Conservation (phyloP, 2,888 invertebrate genomes). For the Ochropacha duplaris region DNA sequence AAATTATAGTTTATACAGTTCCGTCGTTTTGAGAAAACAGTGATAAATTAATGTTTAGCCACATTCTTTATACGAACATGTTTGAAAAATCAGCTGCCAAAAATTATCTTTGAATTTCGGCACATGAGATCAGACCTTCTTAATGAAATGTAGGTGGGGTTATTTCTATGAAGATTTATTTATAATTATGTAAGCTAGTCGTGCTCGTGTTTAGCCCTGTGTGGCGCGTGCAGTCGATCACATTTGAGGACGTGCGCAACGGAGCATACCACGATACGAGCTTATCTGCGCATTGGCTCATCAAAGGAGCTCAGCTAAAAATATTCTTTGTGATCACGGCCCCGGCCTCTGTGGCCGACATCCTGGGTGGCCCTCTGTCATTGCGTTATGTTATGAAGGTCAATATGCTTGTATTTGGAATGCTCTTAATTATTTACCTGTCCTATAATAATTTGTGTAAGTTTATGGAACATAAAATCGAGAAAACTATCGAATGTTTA, state of each 20-base stretch:
- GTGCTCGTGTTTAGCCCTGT: conserved; percentile 17
- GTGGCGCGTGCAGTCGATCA: conserved; percentile 24
- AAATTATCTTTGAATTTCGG: not conserved
- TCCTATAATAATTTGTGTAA: too few species aligned
- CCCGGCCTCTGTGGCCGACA: conserved; percentile 24
- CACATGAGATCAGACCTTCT: not conserved
- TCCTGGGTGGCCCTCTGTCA: conserved; percentile 42
- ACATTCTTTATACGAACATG: not conserved
- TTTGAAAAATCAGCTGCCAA: not conserved
- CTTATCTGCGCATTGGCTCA: conserved; percentile 61
- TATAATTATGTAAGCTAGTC: conserved; percentile 15
- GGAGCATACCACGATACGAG: conserved; percentile 52
- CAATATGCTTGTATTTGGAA: conserved; percentile 25
- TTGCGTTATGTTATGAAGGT: conserved; percentile 33
- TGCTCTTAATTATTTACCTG: conserved; percentile 8
- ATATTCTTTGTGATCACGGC: conserved; percentile 54
- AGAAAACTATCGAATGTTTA: too few species aligned
- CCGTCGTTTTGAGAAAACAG: not conserved
- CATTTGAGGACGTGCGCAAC: conserved; percentile 36
- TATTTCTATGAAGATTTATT: not conserved
- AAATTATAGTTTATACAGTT: not conserved
- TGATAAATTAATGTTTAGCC: not conserved
- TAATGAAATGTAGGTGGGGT: not conserved
- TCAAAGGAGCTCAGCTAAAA: conserved; percentile 65
- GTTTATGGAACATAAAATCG: too few species aligned